Evolutionary conservation across 2,888 invertebrate species (phyloP).

Genomic region (Octonoba sinensis): DNA sequence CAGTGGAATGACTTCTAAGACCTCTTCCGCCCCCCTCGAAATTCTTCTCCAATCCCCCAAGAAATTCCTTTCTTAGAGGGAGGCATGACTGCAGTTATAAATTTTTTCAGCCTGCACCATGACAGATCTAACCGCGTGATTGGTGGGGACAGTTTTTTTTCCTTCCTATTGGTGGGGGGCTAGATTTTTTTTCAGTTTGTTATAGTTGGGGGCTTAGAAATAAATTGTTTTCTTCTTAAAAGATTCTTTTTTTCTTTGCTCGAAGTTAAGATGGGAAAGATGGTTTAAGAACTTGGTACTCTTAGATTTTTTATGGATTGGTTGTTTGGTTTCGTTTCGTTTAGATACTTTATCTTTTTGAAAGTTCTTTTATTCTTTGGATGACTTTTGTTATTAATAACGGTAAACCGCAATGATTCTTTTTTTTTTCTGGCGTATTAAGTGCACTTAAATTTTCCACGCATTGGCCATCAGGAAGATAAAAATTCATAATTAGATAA

Average conservation of each 20-base stretch:
- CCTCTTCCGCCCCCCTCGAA: slow-evolving; percentile 14
- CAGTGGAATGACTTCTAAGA: slow-evolving; percentile 35
- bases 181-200: slow-evolving; percentile 41
- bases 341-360: no score
- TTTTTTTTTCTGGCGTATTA: no score
- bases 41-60: slow-evolving; percentile 17
- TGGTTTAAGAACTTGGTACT: slow-evolving; percentile 53
- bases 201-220: slow-evolving; percentile 59
- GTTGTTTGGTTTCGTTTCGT: background rate
- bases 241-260: slow-evolving; percentile 9
- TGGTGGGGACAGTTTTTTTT: slow-evolving; percentile 51
- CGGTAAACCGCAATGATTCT: no score
- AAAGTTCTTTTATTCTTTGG: no score
- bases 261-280: slow-evolving; percentile 47
- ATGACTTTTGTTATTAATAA: no score
- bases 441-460: no score
- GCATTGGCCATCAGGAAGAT: no score
- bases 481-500: no score
- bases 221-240: slow-evolving; percentile 60
- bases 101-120: slow-evolving; percentile 51
- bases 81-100: slow-evolving; percentile 59
- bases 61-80: background rate
- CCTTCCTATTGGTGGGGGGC: slow-evolving; percentile 8
- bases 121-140: slow-evolving; percentile 60
- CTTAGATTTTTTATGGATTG: slow-evolving; percentile 58